Base-by-base conservation (phyloP, 2,797 vertebrate genomes). In the Diglossa cyanea region DNA sequence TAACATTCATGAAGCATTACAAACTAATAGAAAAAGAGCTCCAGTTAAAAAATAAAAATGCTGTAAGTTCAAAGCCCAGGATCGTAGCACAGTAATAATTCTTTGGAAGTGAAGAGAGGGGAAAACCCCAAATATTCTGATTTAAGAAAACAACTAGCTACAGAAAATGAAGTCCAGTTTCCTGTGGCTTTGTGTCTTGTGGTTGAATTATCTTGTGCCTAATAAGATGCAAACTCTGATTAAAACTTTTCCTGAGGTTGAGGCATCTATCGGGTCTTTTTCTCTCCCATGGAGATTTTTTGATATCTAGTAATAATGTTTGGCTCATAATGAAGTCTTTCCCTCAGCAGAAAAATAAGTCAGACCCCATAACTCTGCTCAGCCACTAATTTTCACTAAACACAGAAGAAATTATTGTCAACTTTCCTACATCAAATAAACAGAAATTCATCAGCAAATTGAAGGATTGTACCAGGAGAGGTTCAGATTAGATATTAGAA, bases 131-230 rank as follows among this genome's bases (percentile, higher is more conserved):
- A 91, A 75, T 42, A 78, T 51, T 89, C 72, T 90, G 65, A 91
- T 93, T 85, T 77, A 90, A 86, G 65, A 80, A 89, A 94, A 89
- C 31, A 92, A 92, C 81, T 66, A 86, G 70, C 63, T 89, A 72
- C 60, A 84, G 74, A 94, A 91, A 90, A 87, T 55, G 3, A 87
- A 89, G 51, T 63, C 48, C 37, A 55, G 33, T 95, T 88, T 95
- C 89, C 91, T 91, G 71, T 70, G 78, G 81, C 63, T 82, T 91
- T 76, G 13, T 70, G 51, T 79, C 48, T 89, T 95, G 84, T 63
- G 63, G 78, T 42, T 92, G 63, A 91, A 82, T 66, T 87, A 79
- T 73, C 61, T 53, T 47, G 9, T 73, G 24, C 17, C 67, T 76
- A 91, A 70, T 42, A 89, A 76, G 55, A 89, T 47, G 20, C 37